A percentile compares a stretch with the other conserved stretches of the same genome.
Conservation (phyloP, 2,113 vertebrate species). For the Pipra filicauda region DNA sequence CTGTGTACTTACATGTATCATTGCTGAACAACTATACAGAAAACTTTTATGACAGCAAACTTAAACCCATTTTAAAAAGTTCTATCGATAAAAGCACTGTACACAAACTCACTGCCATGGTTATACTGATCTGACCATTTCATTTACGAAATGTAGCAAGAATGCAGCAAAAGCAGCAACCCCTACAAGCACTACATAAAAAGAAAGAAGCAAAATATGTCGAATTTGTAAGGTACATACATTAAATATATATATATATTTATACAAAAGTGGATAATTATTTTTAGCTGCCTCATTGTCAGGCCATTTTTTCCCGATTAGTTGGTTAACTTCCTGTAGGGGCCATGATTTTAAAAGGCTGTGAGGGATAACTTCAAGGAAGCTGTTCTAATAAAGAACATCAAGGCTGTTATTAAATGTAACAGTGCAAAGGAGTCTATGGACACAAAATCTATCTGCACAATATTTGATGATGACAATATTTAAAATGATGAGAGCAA, state of each 20-base stretch:
- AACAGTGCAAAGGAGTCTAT: neutral
- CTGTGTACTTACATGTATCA: rapidly evolving
- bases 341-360: neutral
- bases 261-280: neutral
- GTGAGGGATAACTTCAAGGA: neutral
- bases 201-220: neutral
- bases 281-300: neutral
- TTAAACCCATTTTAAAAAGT: neutral
- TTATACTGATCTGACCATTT: neutral
- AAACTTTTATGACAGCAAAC: neutral
- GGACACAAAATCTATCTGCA: neutral
- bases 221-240: neutral
- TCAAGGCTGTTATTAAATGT: neutral
- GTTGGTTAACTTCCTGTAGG: neutral
- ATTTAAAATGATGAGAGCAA: neutral
- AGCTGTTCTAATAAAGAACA: neutral
- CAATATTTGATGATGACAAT: neutral
- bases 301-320: neutral
- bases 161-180: neutral
- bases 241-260: neutral
- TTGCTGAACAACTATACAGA: neutral
- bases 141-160: neutral
- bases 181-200: neutral
- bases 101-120: neutral
- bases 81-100: neutral